Evolutionary conservation across 2,113 vertebrate genomes (phyloP).

Genomic region (Plotosus lineatus): DNA sequence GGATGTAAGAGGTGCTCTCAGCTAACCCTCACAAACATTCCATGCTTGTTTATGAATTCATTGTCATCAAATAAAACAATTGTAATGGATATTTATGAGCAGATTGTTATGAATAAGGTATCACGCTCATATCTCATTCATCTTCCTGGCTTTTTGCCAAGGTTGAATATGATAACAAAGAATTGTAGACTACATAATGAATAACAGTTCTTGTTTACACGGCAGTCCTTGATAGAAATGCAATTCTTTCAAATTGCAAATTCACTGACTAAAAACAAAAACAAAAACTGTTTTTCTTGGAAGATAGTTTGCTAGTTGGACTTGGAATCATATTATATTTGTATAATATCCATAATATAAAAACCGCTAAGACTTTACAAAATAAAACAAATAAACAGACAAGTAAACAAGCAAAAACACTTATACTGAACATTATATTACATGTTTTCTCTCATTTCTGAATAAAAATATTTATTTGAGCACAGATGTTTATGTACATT

Average conservation of each 20-base stretch:
- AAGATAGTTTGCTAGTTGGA: not conserved
- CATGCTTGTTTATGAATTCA: slow-evolving; percentile 20
- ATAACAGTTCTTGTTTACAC: not conserved
- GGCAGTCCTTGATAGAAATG: not conserved
- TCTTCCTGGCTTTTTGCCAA: not conserved
- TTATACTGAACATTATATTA: not conserved
- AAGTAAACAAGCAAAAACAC: not conserved
- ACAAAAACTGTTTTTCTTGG: not conserved
- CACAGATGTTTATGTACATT: slow-evolving; percentile 12
- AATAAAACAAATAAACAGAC: not conserved
- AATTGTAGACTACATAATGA: not conserved
- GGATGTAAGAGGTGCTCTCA: not conserved
- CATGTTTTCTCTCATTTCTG: not conserved
- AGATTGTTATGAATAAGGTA: slow-evolving; percentile 19
- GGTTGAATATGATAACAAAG: not conserved
- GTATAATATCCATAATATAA: not conserved
- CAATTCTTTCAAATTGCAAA: not conserved
- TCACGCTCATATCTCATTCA: not conserved
- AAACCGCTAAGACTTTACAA: not conserved
- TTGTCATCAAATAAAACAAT: slow-evolving; percentile 6
- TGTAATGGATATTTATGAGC: slow-evolving; percentile 25
- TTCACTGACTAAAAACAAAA: not conserved
- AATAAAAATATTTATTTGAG: slow-evolving; percentile 23
- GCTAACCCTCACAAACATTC: not conserved
- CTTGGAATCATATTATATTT: not conserved